phyloP scores from a whole-genome alignment of 64 coral and sea anemone species.

The Stichodactyla mertensii region DNA sequence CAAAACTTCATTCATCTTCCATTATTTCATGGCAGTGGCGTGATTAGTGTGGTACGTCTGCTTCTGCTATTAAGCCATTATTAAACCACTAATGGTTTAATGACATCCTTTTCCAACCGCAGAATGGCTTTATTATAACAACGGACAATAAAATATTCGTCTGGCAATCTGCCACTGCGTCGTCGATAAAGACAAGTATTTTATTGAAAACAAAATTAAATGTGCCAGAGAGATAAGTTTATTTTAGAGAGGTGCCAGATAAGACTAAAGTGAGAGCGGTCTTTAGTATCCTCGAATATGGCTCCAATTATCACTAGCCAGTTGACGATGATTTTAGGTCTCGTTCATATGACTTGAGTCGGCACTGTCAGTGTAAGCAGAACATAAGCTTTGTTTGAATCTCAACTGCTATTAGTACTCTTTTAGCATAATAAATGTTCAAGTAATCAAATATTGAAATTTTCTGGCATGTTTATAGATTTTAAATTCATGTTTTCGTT shows the following conservation, averaged over 20 bases:
- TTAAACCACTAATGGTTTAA: background rate
- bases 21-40: too few species aligned
- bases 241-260: background rate
- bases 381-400: background rate
- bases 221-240: background rate
- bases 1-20: too few species aligned
- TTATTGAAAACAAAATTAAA: background rate
- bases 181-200: background rate
- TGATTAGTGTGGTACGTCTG: background rate
- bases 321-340: background rate
- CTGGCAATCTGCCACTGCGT: background rate
- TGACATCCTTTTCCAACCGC: background rate
- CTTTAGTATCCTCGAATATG: too few species aligned
- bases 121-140: background rate
- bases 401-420: background rate
- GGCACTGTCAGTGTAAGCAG: background rate
- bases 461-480: background rate
- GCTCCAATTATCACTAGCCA: background rate
- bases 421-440: background rate
- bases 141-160: background rate
- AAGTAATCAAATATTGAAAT: background rate
- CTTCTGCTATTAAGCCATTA: background rate
- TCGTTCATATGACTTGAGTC: background rate
- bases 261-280: background rate
- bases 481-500: background rate